These are phyloP conservation scores for Lipotes vexillifer DNA, from an alignment of 2,113 vertebrate genomes.

Conservation along the genomic window DNA sequence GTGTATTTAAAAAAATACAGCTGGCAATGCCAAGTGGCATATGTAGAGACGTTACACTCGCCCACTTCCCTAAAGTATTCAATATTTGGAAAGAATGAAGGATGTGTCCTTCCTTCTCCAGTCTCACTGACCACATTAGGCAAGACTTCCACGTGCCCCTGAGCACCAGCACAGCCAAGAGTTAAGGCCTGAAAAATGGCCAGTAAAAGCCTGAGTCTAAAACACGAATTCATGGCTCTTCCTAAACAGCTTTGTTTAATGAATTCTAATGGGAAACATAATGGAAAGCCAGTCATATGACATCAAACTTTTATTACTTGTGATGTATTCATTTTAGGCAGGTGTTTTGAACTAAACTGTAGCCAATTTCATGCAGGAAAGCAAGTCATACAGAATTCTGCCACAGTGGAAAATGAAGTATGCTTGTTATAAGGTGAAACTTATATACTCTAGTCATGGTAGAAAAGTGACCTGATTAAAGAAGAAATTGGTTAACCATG, in stretches of 20 bases:
- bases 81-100: background rate
- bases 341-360: background rate
- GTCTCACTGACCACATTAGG: background rate
- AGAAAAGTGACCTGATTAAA: background rate
- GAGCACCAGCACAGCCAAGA: background rate
- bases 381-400: background rate
- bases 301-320: background rate
- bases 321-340: background rate
- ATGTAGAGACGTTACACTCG: background rate
- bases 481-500: background rate
- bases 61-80: background rate
- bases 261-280: background rate
- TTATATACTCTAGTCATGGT: background rate
- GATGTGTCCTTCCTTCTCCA: background rate
- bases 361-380: background rate
- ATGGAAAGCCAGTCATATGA: background rate
- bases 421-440: background rate
- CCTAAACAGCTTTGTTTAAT: background rate
- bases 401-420: background rate
- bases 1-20: background rate
- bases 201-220: background rate
- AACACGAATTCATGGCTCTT: background rate
- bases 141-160: background rate
- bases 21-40: background rate
- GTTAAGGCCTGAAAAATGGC: background rate